Conservation (phyloP, 2,113 vertebrate species). For the Atrichornis clamosus region DNA sequence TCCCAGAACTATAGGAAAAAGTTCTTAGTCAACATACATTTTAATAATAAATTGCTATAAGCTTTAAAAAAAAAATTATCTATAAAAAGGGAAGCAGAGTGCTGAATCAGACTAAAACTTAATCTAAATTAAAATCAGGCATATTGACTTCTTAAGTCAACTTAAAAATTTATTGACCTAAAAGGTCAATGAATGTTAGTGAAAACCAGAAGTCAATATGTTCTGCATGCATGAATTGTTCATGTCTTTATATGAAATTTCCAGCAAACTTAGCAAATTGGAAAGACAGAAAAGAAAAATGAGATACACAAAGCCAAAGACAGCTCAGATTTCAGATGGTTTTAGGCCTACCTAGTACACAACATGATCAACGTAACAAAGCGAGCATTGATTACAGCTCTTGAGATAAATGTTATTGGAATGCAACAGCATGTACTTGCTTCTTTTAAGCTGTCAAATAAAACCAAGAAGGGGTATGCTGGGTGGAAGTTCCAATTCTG, state of each 20-base stretch:
- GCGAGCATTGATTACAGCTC: constrained; percentile 41
- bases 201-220: constrained; percentile 70
- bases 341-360: constrained; percentile 13
- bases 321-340: constrained; percentile 59
- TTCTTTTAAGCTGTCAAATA: constrained; percentile 9
- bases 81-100: constrained; percentile 42
- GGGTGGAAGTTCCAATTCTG: background rate
- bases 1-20: constrained; percentile 8
- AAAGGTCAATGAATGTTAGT: constrained; percentile 73
- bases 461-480: background rate
- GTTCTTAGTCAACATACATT: constrained; percentile 29
- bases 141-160: constrained; percentile 74
- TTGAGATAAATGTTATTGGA: constrained; percentile 32
- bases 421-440: background rate
- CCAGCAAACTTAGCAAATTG: constrained; percentile 65
- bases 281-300: constrained; percentile 52
- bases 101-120: constrained; percentile 67
- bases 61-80: background rate
- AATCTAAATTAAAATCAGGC: constrained; percentile 73
- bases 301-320: constrained; percentile 46
- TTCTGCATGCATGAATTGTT: constrained; percentile 71
- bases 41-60: constrained; percentile 50
- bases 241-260: constrained; percentile 72
- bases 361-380: constrained; percentile 42
- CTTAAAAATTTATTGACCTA: constrained; percentile 73